These are phyloP conservation scores for Equus quagga DNA, from an alignment of 2,113 vertebrate genomes.

Conservation along the genomic window DNA sequence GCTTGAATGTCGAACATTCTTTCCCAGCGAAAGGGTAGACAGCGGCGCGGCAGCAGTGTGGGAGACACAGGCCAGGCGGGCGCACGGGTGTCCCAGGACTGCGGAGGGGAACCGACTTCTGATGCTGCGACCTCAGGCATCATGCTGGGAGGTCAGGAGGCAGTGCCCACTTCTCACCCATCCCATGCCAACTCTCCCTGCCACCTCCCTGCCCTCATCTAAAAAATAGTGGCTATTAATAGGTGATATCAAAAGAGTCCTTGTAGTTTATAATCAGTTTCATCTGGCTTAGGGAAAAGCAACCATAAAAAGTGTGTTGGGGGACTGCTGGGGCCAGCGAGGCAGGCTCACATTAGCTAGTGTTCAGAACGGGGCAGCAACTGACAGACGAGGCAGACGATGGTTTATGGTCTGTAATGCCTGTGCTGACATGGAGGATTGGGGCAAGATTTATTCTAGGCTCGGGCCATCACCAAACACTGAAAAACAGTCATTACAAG, in stretches of 20 bases:
- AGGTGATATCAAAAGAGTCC: constrained; percentile 78
- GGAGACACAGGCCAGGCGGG: constrained; percentile 80
- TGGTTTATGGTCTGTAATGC: constrained; percentile 83
- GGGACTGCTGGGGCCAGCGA: constrained; percentile 78
- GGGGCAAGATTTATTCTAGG: constrained; percentile 82
- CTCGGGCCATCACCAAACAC: constrained; percentile 74
- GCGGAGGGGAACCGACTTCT: constrained; percentile 39
- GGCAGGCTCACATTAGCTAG: constrained; percentile 80
- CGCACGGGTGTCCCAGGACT: constrained; percentile 35
- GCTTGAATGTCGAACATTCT: constrained; percentile 88
- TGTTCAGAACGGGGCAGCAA: constrained; percentile 70
- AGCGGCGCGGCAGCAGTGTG: constrained; percentile 76
- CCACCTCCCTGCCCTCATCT: background rate
- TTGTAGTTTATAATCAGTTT: constrained; percentile 83
- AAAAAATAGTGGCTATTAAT: constrained; percentile 73
- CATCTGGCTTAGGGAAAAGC: constrained; percentile 82
- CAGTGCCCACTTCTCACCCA: background rate
- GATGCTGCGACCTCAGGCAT: constrained; percentile 40
- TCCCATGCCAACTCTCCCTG: background rate
- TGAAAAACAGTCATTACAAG: constrained; percentile 75
- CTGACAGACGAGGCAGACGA: constrained; percentile 63
- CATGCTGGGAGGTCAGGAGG: background rate
- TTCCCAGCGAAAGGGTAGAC: constrained; percentile 83
- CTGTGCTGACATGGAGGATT: constrained; percentile 85
- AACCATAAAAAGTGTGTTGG: constrained; percentile 79